Conservation (phyloP, 2,797 vertebrate species). For the Luscinia megarhynchos region DNA sequence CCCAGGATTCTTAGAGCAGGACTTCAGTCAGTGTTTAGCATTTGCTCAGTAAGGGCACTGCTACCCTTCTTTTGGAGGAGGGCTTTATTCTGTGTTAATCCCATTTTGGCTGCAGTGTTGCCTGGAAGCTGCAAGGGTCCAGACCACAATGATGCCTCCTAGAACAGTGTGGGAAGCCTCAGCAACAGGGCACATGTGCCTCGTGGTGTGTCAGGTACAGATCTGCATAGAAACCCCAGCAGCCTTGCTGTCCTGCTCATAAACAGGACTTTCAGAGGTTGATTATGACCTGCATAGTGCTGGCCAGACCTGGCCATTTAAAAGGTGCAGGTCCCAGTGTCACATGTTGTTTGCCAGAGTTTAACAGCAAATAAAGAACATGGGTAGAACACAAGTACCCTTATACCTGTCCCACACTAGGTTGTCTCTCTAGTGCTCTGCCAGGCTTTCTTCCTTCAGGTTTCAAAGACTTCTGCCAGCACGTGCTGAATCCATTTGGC, state of each 20-base stretch:
- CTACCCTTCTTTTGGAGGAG: neutral
- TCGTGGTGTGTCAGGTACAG: fast-evolving
- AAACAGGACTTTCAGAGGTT: neutral
- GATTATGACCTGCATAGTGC: neutral
- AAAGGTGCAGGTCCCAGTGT: neutral
- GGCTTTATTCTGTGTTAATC: neutral
- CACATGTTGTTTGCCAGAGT: neutral
- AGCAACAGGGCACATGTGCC: neutral
- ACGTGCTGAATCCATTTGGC: neutral
- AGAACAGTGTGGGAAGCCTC: neutral
- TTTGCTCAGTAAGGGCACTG: neutral
- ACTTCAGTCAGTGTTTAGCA: neutral
- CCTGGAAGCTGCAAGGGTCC: neutral
- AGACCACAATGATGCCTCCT: fast-evolving
- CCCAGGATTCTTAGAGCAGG: neutral
- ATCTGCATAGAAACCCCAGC: neutral
- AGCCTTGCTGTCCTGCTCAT: neutral
- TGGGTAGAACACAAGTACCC: neutral
- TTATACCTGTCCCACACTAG: neutral
- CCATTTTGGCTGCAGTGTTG: fast-evolving
- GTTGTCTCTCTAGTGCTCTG: neutral
- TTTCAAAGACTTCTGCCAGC: neutral
- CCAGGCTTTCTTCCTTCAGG: neutral
- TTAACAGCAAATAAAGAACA: neutral
- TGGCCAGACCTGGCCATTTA: neutral